A percentile compares a stretch with the other conserved stretches of the same genome.
phyloP scores from a whole-genome alignment of 2,797 vertebrate genomes.

The Anabas testudineus region DNA sequence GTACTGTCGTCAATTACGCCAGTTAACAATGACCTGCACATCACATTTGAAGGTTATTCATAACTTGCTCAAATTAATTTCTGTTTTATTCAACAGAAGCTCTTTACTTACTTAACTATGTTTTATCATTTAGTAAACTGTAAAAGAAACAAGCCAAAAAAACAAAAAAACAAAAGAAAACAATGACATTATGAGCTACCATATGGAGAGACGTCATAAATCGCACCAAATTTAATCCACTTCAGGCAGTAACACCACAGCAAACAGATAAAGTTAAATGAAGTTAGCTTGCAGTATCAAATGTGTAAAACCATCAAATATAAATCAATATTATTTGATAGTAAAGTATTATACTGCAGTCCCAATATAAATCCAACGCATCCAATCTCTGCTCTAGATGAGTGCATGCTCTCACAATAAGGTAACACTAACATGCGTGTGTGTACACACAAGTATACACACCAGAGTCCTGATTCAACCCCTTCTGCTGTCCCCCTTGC shows the following conservation, averaged over 20 bases:
- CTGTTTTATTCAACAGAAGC: background rate
- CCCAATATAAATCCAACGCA: slow-evolving; percentile 52
- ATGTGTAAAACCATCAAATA: slow-evolving; percentile 55
- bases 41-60: slow-evolving; percentile 18
- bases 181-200: slow-evolving; percentile 15
- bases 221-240: slow-evolving; percentile 37
- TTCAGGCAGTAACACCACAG: slow-evolving; percentile 22
- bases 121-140: slow-evolving; percentile 9
- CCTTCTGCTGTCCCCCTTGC: slow-evolving; percentile 34
- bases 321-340: slow-evolving; percentile 59
- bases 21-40: background rate
- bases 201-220: slow-evolving; percentile 26
- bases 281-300: slow-evolving; percentile 20
- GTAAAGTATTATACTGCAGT: slow-evolving; percentile 43
- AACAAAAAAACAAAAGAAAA: background rate
- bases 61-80: background rate
- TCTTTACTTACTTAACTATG: background rate
- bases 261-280: slow-evolving; percentile 9
- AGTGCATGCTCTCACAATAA: slow-evolving; percentile 1
- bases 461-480: slow-evolving; percentile 29
- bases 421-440: background rate
- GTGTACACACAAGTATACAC: background rate
- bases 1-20: background rate
- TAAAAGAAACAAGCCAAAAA: background rate
- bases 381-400: slow-evolving; percentile 40